Evolutionary conservation across 2,888 invertebrate genomes (phyloP), one percentile per base, ranked within the genome.

Genomic region (Ptilodon capucinus): DNA sequence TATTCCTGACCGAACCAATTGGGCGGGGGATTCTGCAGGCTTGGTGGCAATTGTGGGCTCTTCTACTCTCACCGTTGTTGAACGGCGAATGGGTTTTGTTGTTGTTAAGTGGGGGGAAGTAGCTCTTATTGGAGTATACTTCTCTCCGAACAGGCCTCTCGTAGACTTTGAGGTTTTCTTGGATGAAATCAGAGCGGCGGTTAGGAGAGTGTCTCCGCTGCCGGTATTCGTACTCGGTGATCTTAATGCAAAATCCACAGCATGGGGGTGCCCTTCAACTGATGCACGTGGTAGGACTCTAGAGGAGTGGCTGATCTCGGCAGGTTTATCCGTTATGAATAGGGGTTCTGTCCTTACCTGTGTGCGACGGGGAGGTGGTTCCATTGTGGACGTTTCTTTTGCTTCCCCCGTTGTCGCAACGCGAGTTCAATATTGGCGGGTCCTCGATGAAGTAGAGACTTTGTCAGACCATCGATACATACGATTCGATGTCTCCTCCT

Each of bases 351-450:
- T 44, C 0, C 19, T 44, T 30, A 64, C 64, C 0, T 67, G 58
- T 11, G 58, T 65, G 18, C 54, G 60, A 4, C 45, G 32, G 7
- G 38, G 47, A 14, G 63, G 68, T 1, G 57, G 50, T 1, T 65
- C 64, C 0, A 39, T 55, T 1, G 44, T 59, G 2, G 51, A 51
- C 17, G 9, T 51, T 0, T 21, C 51, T 0, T 50, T 58, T 21
- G 52, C 50, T 11, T 34, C 44, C 21, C 44, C 50, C 7, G 32
- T 32, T 9, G 11, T 50, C 0, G 47, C 48, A 9, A 11, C 21
- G 9, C 46, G 30, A 11, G 38, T 50, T 1, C 9, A 11, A 0
- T 28, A 14, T 4, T 32, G 32, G 32, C n/a, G 13, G 25, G 25
- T 25, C 25, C 25, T 25, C 25, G 25, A 25, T 2, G 25, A 9